Evolutionary conservation across 2,113 vertebrate genomes (phyloP).

Genomic region (Callocephalon fimbriatum): DNA sequence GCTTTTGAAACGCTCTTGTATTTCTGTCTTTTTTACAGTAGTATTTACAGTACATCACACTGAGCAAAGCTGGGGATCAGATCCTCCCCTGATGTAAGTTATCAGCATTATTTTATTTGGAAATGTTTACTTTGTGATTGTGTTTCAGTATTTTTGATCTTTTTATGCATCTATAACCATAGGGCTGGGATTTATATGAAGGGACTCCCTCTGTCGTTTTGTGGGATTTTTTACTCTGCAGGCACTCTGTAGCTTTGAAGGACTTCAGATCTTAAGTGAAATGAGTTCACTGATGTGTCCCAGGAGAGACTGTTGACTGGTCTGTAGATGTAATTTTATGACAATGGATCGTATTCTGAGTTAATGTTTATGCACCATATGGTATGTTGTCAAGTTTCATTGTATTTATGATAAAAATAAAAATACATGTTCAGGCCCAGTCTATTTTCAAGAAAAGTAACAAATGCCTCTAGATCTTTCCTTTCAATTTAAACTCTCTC

Average conservation of each 20-base stretch:
- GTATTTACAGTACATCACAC: neutral
- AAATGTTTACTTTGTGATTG: conserved; percentile 21
- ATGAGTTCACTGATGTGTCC: conserved; percentile 38
- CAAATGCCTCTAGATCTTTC: neutral
- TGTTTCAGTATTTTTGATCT: conserved; percentile 38
- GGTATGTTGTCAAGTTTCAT: conserved; percentile 47
- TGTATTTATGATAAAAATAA: conserved; percentile 32
- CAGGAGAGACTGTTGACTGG: conserved; percentile 21
- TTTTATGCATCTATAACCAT: neutral
- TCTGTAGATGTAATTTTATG: conserved; percentile 4
- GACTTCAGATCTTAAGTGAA: conserved; percentile 35
- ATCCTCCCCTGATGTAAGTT: neutral
- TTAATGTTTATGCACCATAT: conserved; percentile 44
- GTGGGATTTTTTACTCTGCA: conserved; percentile 7
- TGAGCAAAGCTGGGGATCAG: neutral
- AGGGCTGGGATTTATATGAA: neutral
- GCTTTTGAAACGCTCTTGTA: neutral
- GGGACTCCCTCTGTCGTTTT: conserved; percentile 12
- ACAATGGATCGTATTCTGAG: conserved; percentile 16
- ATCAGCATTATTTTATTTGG: neutral
- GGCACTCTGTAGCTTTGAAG: conserved; percentile 14
- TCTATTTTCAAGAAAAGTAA: conserved; percentile 33
- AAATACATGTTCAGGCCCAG: neutral
- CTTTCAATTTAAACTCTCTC: neutral
- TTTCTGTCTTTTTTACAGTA: neutral